Evolutionary conservation across 2,888 invertebrate genomes (phyloP), one percentile per base, ranked within the genome.

Genomic region (Acanthosepion pharaonis): DNA sequence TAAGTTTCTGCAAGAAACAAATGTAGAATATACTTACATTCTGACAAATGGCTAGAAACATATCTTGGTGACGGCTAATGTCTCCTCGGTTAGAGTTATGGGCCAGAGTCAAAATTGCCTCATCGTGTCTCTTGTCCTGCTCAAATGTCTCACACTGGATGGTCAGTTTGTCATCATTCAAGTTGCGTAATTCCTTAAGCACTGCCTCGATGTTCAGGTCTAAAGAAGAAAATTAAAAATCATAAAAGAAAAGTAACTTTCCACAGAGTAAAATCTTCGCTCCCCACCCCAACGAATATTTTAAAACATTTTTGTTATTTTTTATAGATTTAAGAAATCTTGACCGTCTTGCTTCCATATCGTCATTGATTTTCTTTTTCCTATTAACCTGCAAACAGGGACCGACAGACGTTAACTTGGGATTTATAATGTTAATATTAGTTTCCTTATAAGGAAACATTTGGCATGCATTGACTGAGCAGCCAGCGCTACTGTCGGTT

Each of bases 121-220:
- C 99, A 98, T 99, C 99, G 97, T 98, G 98, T 97, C 99, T 99
- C 95, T 98, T 98, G 97, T 99, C 99, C 97, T 99, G 99, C 97
- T 99, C 99, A 98, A 99, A 99, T 95, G 99, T 99, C 97, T 99
- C 99, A 97, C 99, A 98, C 98, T 99, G 99, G 94, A 99, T 99
- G 53, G 96, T 95, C 48, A 97, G 96, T 78, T 97, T 97, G 53
- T 97, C 97, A 95, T 97, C 97, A 28, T 97, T 97, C 78, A 96
- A 96, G 93, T 97, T 96, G 9, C 96, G 96, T 42, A 97, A 95
- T 48, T 95, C 96, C 91, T 96, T 96, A 48, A 97, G 98, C 96
- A 99, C 98, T 97, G 99, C 98, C 96, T 99, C 98, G 94, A 99
- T 98, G 97, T 99, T 99, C 97, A 99, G 98, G 97, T 99, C 99